Evolutionary conservation across 1,140 invertebrate species (phyloP), one percentile per base, ranked within the genome.

Genomic region (Drosophila sucinea): DNA sequence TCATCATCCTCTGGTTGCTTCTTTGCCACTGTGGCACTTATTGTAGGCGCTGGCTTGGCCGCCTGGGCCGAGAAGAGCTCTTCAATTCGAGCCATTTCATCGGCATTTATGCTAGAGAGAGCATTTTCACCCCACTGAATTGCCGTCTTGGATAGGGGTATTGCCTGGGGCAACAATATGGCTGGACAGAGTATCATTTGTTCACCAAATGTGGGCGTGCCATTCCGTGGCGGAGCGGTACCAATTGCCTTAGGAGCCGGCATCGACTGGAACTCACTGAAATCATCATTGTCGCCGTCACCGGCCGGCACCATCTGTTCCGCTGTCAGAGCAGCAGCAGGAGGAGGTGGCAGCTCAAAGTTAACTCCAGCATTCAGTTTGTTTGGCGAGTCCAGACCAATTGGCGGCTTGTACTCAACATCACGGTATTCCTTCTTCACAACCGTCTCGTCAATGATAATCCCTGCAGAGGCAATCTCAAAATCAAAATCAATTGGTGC

Each of bases 51-150:
- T 0, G 79, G 73, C 35, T 90, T 77, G 35, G 10, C 10, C 17
- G 23, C 51, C 44, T 85, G 79, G 5, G 80, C 70, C 25, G 91
- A 79, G 10, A 92, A 92, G 1, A 91, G 38, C 60, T 91, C 79
- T 69, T 93, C 92, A 69, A 95, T 94, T 51, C 93, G 86, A 1
- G 93, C 94, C 44, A 95, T 89, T 82, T 95, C 94, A 80, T 95
- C 94, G n/a, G 94, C 93, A 77, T 94, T 93, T 62, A 95, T 94
- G 56, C 93, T 94, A 5, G 94, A 94, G 55, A 77, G 35, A 1
- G 86, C 71, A 35, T 81, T 85, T 81, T 94, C 94, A 17, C 94
- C 94, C 95, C 95, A 95, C 78, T 94, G 94, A 23, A 95, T 95
- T 72, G 93, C 93, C 0, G 94, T 94, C 67, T 90, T 89, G 23